Percentiles rank a stretch among this genome's conserved stretches.
Evolutionary conservation across 1,140 invertebrate genomes (phyloP).

Genomic region (Cepaea nemoralis): DNA sequence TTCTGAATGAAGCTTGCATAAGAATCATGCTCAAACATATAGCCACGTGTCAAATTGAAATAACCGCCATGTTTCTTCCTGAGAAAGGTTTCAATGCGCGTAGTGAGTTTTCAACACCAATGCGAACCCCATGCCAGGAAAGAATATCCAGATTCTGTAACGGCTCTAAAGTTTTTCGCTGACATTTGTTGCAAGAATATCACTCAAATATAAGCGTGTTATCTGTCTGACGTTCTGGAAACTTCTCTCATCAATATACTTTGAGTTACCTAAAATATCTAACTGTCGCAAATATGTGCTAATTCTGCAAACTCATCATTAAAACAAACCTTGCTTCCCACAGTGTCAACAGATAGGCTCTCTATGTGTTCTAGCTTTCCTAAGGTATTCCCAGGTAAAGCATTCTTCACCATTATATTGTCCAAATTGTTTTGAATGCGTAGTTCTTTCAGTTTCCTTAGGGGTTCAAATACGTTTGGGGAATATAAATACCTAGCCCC

Average conservation of each 20-base stretch:
- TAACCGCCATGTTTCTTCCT: neutral
- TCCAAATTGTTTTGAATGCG: neutral
- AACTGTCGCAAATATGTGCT: neutral
- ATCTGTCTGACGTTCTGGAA: neutral
- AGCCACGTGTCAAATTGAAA: neutral
- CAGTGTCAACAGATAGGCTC: neutral
- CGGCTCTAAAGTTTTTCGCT: neutral
- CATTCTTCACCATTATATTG: neutral
- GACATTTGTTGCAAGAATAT: neutral
- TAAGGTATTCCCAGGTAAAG: neutral
- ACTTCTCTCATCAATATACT: neutral
- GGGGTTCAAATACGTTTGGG: neutral
- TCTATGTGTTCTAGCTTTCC: neutral
- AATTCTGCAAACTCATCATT: neutral
- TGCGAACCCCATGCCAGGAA: neutral
- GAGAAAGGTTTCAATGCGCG: neutral
- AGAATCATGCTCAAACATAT: neutral
- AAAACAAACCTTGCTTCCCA: neutral
- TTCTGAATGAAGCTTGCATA: neutral
- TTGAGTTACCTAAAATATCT: neutral
- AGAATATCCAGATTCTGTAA: neutral
- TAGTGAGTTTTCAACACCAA: neutral
- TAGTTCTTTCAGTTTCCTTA: neutral
- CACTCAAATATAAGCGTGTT: neutral
- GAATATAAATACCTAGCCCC: neutral